phyloP scores from a whole-genome alignment of 2,888 invertebrate species.

The Halocaridina rubra region DNA sequence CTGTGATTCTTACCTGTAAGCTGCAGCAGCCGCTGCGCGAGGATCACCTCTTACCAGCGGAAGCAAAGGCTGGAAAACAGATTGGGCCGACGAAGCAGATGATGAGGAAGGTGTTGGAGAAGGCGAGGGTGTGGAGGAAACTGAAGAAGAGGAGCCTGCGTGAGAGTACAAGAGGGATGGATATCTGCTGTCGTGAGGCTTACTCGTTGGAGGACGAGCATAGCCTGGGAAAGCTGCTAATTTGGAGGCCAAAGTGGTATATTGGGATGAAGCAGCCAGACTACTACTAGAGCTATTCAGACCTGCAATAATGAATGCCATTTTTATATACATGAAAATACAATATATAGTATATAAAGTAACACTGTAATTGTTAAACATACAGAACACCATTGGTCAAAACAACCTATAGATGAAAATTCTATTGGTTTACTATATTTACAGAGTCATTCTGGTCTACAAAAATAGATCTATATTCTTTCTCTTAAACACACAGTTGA shows the following conservation, averaged over 20 bases:
- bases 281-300: slow-evolving; percentile 1
- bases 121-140: slow-evolving; percentile 5
- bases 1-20: slow-evolving; percentile 41
- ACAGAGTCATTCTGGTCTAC: too few relatives aligned
- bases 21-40: slow-evolving; percentile 13
- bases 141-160: background rate
- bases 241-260: slow-evolving; percentile 36
- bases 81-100: slow-evolving; percentile 20
- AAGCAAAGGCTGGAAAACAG: slow-evolving; percentile 33
- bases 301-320: background rate
- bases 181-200: slow-evolving; percentile 27
- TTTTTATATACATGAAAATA: too few relatives aligned
- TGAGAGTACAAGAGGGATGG: slow-evolving; percentile 27
- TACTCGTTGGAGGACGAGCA: slow-evolving; percentile 14
- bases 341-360: background rate
- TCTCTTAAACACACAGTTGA: too few relatives aligned
- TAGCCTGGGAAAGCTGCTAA: slow-evolving; percentile 27
- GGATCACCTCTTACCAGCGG: slow-evolving; percentile 37
- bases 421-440: too few relatives aligned
- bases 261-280: slow-evolving; percentile 23
- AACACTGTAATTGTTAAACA: too few relatives aligned
- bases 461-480: too few relatives aligned
- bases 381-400: too few relatives aligned
- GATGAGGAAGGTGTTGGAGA: background rate
- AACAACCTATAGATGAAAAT: too few relatives aligned